phyloP scores from a whole-genome alignment of 2,113 vertebrate genomes.

The Myotis brandtii region DNA sequence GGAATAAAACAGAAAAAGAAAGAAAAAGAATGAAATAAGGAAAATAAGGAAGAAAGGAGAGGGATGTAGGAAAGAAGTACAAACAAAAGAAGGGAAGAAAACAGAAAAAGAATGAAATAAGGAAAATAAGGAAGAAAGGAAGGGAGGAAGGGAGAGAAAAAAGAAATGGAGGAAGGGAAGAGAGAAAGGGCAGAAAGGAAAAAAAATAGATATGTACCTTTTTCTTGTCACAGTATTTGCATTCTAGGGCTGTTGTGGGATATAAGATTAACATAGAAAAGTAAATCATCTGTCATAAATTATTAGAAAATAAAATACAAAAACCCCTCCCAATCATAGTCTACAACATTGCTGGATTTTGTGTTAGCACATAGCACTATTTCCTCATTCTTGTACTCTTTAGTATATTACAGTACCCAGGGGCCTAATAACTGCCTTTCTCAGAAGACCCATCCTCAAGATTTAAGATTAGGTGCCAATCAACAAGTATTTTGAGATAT shows the following conservation, averaged over 20 bases:
- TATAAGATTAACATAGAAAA: background rate
- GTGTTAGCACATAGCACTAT: background rate
- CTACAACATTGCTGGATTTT: background rate
- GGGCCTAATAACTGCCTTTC: background rate
- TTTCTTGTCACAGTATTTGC: background rate
- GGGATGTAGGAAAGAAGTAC: background rate
- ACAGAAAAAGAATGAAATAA: background rate
- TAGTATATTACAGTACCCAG: fast-evolving
- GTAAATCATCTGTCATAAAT: background rate
- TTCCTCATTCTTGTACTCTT: background rate
- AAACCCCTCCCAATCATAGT: background rate
- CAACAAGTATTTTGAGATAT: background rate
- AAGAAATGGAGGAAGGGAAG: background rate
- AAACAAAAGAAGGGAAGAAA: background rate
- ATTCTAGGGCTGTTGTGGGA: background rate
- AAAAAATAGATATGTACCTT: background rate
- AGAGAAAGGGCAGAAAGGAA: background rate
- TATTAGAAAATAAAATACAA: background rate
- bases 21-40: too few relatives aligned
- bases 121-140: fast-evolving
- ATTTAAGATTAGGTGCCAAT: background rate
- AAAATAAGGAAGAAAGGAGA: too few relatives aligned
- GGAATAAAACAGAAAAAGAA: background rate
- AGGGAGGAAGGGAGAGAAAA: fast-evolving
- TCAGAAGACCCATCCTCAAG: background rate